phyloP scores from a whole-genome alignment of 2,888 invertebrate genomes.

The Baccha elongata region DNA sequence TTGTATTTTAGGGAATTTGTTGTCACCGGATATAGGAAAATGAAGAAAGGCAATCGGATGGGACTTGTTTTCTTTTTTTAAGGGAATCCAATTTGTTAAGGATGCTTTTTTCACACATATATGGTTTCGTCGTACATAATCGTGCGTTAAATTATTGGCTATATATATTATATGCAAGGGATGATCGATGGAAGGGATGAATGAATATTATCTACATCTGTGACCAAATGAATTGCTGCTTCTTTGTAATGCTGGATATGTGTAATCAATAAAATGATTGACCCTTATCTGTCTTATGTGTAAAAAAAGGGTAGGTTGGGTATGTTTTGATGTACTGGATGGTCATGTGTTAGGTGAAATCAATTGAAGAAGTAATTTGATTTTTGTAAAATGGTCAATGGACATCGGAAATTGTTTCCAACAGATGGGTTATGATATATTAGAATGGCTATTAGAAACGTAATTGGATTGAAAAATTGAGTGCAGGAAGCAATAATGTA shows the following conservation, averaged over 20 bases:
- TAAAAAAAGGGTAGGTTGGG: background rate
- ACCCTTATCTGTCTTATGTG: slow-evolving; percentile 59
- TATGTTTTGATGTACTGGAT: slow-evolving; percentile 2
- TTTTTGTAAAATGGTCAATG: slow-evolving; percentile 59
- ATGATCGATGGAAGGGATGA: slow-evolving; percentile 24
- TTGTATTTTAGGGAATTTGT: slow-evolving; percentile 1
- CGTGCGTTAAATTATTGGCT: slow-evolving; percentile 55
- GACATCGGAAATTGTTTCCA: slow-evolving; percentile 48
- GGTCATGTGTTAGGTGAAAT: slow-evolving; percentile 25
- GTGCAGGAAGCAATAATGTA: too few relatives aligned
- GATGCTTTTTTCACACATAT: slow-evolving; percentile 52
- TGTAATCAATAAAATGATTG: slow-evolving; percentile 64
- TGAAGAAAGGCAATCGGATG: slow-evolving; percentile 54
- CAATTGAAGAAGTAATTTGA: slow-evolving; percentile 64
- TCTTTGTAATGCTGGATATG: slow-evolving; percentile 22
- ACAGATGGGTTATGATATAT: slow-evolving; percentile 67
- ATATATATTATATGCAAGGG: background rate
- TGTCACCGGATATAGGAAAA: slow-evolving; percentile 55
- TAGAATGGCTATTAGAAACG: slow-evolving; percentile 44
- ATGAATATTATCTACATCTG: slow-evolving; percentile 68
- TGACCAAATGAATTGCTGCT: slow-evolving; percentile 68
- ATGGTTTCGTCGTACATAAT: slow-evolving; percentile 53
- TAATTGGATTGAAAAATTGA: slow-evolving; percentile 19
- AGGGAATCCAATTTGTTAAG: slow-evolving; percentile 58
- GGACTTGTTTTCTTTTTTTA: slow-evolving; percentile 24